Percentiles rank a stretch among this genome's conserved stretches.
Evolutionary conservation across 2,797 vertebrate species (phyloP).

Genomic region (Phrynocephalus vlangalii): DNA sequence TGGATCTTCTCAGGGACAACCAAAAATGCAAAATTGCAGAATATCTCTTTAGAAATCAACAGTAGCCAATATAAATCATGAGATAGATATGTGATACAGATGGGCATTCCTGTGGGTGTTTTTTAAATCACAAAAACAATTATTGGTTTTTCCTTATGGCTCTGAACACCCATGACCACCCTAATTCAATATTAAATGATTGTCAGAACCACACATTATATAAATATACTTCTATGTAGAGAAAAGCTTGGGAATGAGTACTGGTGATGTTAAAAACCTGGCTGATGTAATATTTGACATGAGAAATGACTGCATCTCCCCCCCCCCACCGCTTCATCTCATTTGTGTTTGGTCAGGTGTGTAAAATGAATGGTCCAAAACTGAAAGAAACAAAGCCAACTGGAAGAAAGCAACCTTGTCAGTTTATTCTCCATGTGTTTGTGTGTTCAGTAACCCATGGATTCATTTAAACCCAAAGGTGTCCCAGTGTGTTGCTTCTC

Average conservation of each 20-base stretch:
- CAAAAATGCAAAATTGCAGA: background rate
- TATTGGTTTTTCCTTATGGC: background rate
- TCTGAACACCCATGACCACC: background rate
- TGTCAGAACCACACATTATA: background rate
- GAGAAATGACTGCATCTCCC: background rate
- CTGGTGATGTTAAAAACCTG: background rate
- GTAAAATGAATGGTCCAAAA: slow-evolving; percentile 1
- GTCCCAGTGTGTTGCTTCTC: background rate
- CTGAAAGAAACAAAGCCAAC: background rate
- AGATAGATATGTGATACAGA: too few species aligned
- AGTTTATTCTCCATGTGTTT: background rate
- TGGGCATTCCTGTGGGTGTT: too few species aligned
- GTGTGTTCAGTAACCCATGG: background rate
- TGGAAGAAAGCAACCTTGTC: slow-evolving; percentile 12
- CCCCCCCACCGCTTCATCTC: background rate
- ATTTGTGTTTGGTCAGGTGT: slow-evolving; percentile 10
- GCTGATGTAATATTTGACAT: background rate
- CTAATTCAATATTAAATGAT: background rate
- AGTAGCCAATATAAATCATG: too few species aligned
- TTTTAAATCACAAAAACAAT: background rate
- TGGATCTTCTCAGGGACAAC: background rate
- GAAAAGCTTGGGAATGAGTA: background rate
- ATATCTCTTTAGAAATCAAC: too few species aligned
- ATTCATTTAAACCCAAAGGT: background rate
- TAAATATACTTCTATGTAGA: background rate